Evolutionary conservation across 2,113 vertebrate species (phyloP), one percentile per base, ranked within the genome.

Genomic region (Rafetus swinhoei): DNA sequence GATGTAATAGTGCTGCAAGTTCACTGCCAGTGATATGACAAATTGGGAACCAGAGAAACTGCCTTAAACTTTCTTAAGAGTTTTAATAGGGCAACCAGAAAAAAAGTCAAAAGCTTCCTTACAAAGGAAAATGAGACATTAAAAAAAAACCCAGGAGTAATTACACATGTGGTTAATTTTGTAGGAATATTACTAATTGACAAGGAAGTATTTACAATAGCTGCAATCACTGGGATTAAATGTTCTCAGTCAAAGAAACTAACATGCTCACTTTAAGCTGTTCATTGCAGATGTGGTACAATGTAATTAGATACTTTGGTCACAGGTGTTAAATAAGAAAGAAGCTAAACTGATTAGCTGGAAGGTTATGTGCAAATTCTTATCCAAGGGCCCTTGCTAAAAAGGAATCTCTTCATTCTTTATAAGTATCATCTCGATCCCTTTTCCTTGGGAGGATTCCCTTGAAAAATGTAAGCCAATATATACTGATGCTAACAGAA

Each of bases 101-200:
- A 25, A 21, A 56, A 21, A 56, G n/a, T 45, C 72, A 76, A 76
- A 76, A 76, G n/a, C 21, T 76, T 45, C 13, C 21, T 21, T 12
- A 9, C 35, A 24, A 3, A 13, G 87, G 60, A 94, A 19, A 86
- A 85, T 29, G 81, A 93, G 56, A 14, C 82, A 85, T 32, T 96
- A 27, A 65, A 93, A 93, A 12, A 35, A 87, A 29, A 29, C 27
- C 11, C 21, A 74, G 57, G 87, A 87, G 69, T 91, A 93, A 93
- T 77, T 94, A 88, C 81, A 90, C 94, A 60, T 87, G 62, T 84
- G n/a, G 62, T 86, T 91, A 88, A 89, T 93, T 91, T 88, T 87
- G 81, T 53, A 69, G 25, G n/a, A 93, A 94, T 87, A 91, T 81
- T 76, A 88, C 45, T 69, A 90, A 32, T 13, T 87, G 90, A 91